These are phyloP conservation scores for Lonchura striata DNA, from an alignment of 2,113 vertebrate species.

Conservation along the genomic window DNA sequence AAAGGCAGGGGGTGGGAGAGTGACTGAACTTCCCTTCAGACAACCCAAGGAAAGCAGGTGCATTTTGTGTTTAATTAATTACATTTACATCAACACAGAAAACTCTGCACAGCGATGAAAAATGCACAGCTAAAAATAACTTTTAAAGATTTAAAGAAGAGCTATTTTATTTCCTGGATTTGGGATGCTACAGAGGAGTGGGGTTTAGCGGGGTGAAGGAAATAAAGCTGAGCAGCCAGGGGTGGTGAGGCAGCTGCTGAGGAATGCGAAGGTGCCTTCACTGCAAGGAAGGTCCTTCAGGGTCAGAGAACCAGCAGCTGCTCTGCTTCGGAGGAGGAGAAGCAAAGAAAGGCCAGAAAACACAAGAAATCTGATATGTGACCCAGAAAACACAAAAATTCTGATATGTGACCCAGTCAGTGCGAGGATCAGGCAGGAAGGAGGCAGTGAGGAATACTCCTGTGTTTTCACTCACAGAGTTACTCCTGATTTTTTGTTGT, in stretches of 20 bases:
- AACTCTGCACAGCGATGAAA: neutral
- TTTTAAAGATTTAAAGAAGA: too few species aligned
- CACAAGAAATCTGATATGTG: neutral
- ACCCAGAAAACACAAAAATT: neutral
- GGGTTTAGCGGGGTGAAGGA: neutral
- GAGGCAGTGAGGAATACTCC: neutral
- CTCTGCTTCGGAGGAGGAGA: neutral
- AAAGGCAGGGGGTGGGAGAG: neutral
- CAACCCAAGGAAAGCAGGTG: neutral
- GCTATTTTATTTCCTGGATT: neutral
- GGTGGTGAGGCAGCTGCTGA: neutral
- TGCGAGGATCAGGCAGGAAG: neutral
- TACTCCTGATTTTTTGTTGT: neutral
- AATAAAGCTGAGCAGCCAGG: neutral
- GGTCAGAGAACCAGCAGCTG: neutral
- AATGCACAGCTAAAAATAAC: neutral
- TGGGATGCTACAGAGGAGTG: neutral
- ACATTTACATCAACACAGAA: neutral
- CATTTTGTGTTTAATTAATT: neutral
- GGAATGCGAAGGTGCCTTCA: neutral
- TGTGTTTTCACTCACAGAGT: neutral
- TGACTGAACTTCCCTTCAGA: neutral
- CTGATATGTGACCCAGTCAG: neutral
- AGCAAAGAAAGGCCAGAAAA: neutral
- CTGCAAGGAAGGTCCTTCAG: neutral